Evolutionary conservation across 2,888 invertebrate genomes (phyloP).

Genomic region (Synanthedon myopaeformis): DNA sequence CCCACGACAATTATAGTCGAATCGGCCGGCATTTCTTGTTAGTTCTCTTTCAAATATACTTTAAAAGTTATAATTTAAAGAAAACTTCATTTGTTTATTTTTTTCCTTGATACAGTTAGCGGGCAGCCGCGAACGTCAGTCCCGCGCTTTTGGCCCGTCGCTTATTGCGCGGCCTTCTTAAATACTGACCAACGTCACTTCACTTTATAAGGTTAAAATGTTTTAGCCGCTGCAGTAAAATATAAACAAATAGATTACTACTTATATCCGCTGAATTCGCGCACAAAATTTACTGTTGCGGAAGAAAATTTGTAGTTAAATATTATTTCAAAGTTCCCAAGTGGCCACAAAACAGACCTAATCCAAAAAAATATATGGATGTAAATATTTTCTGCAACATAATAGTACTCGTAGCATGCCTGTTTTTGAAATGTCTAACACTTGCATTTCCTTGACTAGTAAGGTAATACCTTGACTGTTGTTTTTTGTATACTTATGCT

Average conservation of each 20-base stretch:
- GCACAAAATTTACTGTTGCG: background rate
- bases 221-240: conserved; percentile 18
- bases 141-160: conserved; percentile 45
- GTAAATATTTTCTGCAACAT: background rate
- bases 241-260: conserved; percentile 14
- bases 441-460: conserved; percentile 1
- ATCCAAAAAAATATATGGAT: no score
- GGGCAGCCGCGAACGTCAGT: conserved; percentile 45
- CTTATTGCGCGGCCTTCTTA: conserved; percentile 50
- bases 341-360: no score
- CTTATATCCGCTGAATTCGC: conserved; percentile 7
- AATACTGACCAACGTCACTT: conserved; percentile 53
- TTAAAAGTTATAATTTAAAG: conserved; percentile 15
- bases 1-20: conserved; percentile 49
- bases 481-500: conserved; percentile 34
- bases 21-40: conserved; percentile 54
- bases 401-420: background rate
- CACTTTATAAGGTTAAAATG: conserved; percentile 52
- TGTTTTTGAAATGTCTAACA: background rate
- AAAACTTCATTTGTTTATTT: conserved; percentile 2
- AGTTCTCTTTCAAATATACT: conserved; percentile 18
- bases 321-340: no score
- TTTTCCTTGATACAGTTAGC: conserved; percentile 13
- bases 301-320: background rate
- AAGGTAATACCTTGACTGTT: conserved; percentile 42